Base-by-base conservation (phyloP, 2,888 invertebrate genomes). In the Notocelia uddmanniana region DNA sequence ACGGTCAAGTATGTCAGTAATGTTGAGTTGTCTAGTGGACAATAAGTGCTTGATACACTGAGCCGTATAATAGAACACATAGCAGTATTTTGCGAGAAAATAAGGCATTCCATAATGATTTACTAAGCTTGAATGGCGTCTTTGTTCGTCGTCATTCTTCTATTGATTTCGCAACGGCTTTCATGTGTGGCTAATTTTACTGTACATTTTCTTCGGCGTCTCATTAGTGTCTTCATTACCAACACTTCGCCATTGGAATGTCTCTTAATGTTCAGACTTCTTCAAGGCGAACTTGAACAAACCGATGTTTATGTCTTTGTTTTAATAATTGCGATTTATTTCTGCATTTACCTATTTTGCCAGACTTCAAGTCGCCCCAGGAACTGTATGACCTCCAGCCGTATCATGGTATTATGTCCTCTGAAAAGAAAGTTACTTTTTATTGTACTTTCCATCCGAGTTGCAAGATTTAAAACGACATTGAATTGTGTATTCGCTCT, bases 211-310 rank as follows among this genome's bases (percentile, higher is more conserved):
- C 81, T 80, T 78, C 76, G 80, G 81, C 82, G 81, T 87, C 85
- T 89, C 87, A 90, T 90, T 90, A 90, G 85, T 84, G 87, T 86
- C 86, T 88, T 84, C 86, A 83, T 87, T 86, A 84, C 82, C 78
- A 84, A 83, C 81, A 81, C 80, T 87, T 83, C 86, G 85, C 87
- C 88, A 84, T 85, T 87, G 82, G 80, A 83, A 83, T 76, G 77
- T 85, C 84, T 90, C 86, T 90, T 82, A 82, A 77, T 80, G 74
- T 80, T 75, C 80, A 78, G 78, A 79, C 68, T 48, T 80, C 78
- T 78, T 78, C 77, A 76, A 66, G 59, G 59, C 79, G 76, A 77
- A 78, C 79, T 78, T 75, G 74, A 67, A 75, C 76, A 72, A 64
- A 69, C 76, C 68, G 70, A 69, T 69, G 57, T 64, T 76, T 72